Evolutionary conservation across 2,797 vertebrate species (phyloP), one percentile per base, ranked within the genome.

Genomic region (Myotis pilosus): DNA sequence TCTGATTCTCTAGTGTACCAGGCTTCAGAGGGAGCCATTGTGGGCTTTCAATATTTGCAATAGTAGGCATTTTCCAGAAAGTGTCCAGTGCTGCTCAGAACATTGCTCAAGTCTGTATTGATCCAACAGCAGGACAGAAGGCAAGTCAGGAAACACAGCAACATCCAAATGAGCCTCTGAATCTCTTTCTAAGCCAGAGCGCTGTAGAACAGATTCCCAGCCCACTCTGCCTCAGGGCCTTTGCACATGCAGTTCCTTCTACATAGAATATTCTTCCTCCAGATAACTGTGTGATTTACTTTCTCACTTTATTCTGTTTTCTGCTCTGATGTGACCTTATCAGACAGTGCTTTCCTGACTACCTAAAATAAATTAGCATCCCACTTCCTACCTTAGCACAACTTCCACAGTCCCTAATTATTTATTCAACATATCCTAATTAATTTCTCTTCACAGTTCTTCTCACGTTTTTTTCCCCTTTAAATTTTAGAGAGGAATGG

Each of bases 391-490:
- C 3, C 8, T 8, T 7, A 53, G 4, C 0, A 0, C 2, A 87
- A 1, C 12, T 20, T 38, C 15, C 22, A 47, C 0, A 72, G 0
- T 38, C 33, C 0, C 11, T 44, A 44, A 30, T 0, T 41, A 4
- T 0, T 20, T 28, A 64, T 28, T 4, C 44, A 11, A 30, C 22
- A 81, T 75, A 76, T 5, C 8, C 33, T 92, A n/a, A 15, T 90
- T 74, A 44, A 51, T 62, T 94, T 94, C 8, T 57, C 25, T 87
- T 49, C 5, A 75, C 22, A 49, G 47, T 17, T 51, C 64, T 85
- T 94, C 9, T 3, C 5, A 68, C 17, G 0, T 30, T 33, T n/a
- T 64, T 8, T 33, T 16, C 0, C 13, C 16, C n/a, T 66, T 33
- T 66, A n/a, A 33, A 66, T 66, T 33, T 66, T 33, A 66, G 64